Conservation (phyloP, 2,888 invertebrate genomes). For the Drosophila kokeensis region DNA sequence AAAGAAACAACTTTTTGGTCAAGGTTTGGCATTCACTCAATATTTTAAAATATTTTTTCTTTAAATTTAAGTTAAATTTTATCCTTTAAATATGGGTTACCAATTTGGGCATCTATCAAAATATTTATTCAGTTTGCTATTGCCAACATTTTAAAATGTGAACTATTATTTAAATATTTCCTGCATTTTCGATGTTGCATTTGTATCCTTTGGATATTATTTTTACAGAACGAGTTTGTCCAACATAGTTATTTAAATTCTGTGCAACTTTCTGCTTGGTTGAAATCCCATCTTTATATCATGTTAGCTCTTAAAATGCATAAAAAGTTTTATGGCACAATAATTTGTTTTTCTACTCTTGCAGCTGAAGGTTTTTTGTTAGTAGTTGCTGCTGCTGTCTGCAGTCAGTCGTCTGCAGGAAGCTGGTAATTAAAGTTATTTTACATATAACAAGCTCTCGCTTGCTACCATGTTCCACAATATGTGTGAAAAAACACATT, state of each 20-base stretch:
- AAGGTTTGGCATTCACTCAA: neutral
- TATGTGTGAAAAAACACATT: constrained; percentile 52
- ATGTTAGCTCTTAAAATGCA: constrained; percentile 37
- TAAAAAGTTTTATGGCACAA: constrained; percentile 35
- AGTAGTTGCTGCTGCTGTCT: constrained; percentile 14
- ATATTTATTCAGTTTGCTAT: neutral
- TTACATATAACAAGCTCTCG: constrained; percentile 55
- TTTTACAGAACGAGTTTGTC: neutral
- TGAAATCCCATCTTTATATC: constrained; percentile 4
- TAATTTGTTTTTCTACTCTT: constrained; percentile 24
- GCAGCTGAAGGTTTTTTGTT: constrained; percentile 5
- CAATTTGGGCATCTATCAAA: neutral
- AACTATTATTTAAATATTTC: neutral
- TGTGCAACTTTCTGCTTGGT: neutral
- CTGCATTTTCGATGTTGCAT: neutral
- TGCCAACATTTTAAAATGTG: too few relatives aligned
- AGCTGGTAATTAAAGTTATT: constrained; percentile 70
- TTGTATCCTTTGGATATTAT: neutral
- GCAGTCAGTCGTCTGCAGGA: constrained; percentile 31
- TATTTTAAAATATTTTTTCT: neutral
- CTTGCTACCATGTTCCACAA: neutral
- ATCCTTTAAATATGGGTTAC: neutral
- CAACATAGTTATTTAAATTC: neutral
- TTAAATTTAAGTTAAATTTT: neutral
- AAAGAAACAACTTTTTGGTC: neutral